These are phyloP conservation scores for Ceratothoa steindachneri DNA, from an alignment of 2,888 invertebrate genomes.

Conservation along the genomic window DNA sequence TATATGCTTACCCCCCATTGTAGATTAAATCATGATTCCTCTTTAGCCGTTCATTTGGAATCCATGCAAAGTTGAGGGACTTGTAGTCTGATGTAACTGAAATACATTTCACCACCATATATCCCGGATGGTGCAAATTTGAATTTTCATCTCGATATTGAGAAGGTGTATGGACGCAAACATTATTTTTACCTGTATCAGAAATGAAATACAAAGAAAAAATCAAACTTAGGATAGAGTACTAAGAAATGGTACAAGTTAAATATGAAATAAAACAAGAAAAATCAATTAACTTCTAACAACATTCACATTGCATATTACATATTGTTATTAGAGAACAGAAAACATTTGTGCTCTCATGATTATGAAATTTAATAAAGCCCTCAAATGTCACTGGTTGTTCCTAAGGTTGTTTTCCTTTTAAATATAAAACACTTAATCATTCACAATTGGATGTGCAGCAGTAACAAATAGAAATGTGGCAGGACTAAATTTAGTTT, in stretches of 20 bases:
- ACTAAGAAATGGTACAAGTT: no score
- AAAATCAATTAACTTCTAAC: no score
- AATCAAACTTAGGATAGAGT: no score
- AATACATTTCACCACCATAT: constrained; percentile 80
- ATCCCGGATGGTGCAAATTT: constrained; percentile 79
- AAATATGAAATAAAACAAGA: no score
- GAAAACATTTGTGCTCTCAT: background rate
- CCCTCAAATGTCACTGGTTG: no score
- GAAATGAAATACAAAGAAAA: no score
- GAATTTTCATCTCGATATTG: constrained; percentile 71
- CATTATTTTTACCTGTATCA: constrained; percentile 73
- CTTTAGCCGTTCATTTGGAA: constrained; percentile 82
- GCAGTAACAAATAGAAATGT: no score
- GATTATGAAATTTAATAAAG: no score
- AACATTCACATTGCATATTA: background rate
- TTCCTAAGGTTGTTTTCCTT: no score
- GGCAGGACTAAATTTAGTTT: no score
- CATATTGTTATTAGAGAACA: background rate
- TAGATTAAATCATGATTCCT: constrained; percentile 62
- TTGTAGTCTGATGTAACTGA: constrained; percentile 60
- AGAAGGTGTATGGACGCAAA: constrained; percentile 91
- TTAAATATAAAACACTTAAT: no score
- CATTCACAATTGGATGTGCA: no score
- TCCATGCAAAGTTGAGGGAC: constrained; percentile 87
- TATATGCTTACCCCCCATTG: constrained; percentile 22